Evolutionary conservation across 92 coral and sea anemone species (phyloP), one percentile per base, ranked within the genome.

Genomic region (Parazoanthus darwini): DNA sequence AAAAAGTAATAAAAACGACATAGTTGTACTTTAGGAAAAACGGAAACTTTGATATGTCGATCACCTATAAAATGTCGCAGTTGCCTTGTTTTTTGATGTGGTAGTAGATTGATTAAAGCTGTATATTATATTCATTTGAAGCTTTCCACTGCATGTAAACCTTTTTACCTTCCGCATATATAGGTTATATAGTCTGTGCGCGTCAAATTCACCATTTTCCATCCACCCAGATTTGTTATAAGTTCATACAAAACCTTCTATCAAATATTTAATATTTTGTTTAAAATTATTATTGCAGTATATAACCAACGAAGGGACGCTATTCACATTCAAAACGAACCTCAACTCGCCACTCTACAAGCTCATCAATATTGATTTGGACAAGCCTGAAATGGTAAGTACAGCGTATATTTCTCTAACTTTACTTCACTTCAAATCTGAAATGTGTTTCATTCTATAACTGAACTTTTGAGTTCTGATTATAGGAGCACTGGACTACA

Each of bases 301-400:
- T 88, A 92, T 96, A 23, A 94, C 98, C 70, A 96, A 96, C 43
- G 95, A 94, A 70, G 98, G 95, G 4, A 92, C 98, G 29, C 79
- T 96, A 50, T 96, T 96, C 82, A 96, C 98, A 70, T 96, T 96
- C 95, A 96, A 96, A 88, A 94, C 98, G 14, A 96, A 96, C 71
- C 85, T 96, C 23, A 92, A 92, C 85, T 92, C 98, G 33, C 98
- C 98, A 15, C 85, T 86, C 20, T 96, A 96, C 94, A 94, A 91
- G 86, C 90, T 96, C 25, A 94, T 96, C 77, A 96, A 92, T 75
- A 96, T 96, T 66, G 96, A 96, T 91, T 80, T 96, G 36, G 74
- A 54, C n/a, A 90, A 95, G 78, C 95, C 93, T 15, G 90, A 91
- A 87, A 91, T 91, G 98, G 98, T 96, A 84, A 93, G 88, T 87